Base-by-base conservation (phyloP, 2,888 invertebrate genomes). In the Osmoderma eremita region DNA sequence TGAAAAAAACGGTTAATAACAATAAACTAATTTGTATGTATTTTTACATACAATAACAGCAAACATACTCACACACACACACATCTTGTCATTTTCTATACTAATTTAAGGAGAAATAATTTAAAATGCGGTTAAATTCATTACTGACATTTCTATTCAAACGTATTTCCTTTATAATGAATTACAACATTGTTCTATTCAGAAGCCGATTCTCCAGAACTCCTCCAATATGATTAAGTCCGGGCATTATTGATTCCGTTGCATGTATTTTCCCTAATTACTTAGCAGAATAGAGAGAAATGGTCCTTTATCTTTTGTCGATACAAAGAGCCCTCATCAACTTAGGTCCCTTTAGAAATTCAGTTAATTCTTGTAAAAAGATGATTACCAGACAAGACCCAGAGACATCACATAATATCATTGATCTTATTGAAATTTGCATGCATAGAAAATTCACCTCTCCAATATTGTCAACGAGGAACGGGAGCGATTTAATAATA, bases 301-400 rank as follows among this genome's bases (percentile, higher is more conserved):
- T 41, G 58, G 45, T 54, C 62, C 63, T 67, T 67, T 67, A 67
- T 67, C 67, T 63, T 63, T 54, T 24, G 45, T 45, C 62, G 56
- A 67, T 67, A 67, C 67, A 67, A 67, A 67, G 54, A 30, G 38
- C 41, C 62, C 50, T 63, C 67, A 67, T 67, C 67, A 67, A 54
- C 63, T 67, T 53, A 42, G 51, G 53, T 51, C 63, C 67, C 67
- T 67, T 64, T 67, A 58, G 67, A 67, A 67, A 64, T 64, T 63
- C 63, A 64, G 41, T 67, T 67, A 67, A 67, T 64, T 67, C 67
- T 63, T 42, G 41, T 67, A 58, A 67, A 67, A 64, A 67, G 67
- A 67, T 67, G 64, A 67, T 64, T 67, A 67, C 67, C 54, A 67
- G 58, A 63, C 63, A 64, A 67, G 67, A 64, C 51, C 53, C 38